These are phyloP conservation scores for Heteropelma amictum DNA, from an alignment of 2,888 invertebrate species.

Conservation along the genomic window DNA sequence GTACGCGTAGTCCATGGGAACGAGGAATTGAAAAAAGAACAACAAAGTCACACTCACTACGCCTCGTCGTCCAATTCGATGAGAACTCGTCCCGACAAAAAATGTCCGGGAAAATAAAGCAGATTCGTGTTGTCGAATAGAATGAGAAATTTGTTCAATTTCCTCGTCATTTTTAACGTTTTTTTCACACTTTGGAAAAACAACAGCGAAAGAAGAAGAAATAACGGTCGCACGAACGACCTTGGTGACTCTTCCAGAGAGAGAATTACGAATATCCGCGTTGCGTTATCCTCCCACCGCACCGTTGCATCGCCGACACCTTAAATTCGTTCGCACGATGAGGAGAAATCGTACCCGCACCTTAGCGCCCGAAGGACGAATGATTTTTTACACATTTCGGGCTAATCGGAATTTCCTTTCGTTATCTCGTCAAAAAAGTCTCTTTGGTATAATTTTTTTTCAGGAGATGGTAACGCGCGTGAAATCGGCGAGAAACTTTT, in stretches of 20 bases:
- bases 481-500: too few species aligned
- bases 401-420: too few species aligned
- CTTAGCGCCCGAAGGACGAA: too few species aligned
- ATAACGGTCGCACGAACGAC: too few species aligned
- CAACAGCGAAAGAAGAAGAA: background rate
- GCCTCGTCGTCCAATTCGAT: conserved; percentile 96
- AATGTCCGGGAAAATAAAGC: conserved; percentile 95
- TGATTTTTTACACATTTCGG: too few species aligned
- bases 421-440: too few species aligned
- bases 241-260: too few species aligned
- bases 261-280: conserved; percentile 40
- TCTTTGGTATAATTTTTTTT: too few species aligned
- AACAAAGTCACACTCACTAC: conserved; percentile 75
- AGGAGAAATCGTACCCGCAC: conserved; percentile 58
- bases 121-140: conserved; percentile 96
- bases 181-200: background rate
- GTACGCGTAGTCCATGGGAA: too few species aligned
- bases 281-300: conserved; percentile 41
- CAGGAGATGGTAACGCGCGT: too few species aligned
- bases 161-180: conserved; percentile 85
- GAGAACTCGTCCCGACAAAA: conserved; percentile 93
- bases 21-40: too few species aligned
- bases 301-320: too few species aligned
- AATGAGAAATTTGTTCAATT: conserved; percentile 94
- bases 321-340: conserved; percentile 4